These are phyloP conservation scores for Troides aeacus DNA, from an alignment of 2,888 invertebrate species.

Conservation along the genomic window DNA sequence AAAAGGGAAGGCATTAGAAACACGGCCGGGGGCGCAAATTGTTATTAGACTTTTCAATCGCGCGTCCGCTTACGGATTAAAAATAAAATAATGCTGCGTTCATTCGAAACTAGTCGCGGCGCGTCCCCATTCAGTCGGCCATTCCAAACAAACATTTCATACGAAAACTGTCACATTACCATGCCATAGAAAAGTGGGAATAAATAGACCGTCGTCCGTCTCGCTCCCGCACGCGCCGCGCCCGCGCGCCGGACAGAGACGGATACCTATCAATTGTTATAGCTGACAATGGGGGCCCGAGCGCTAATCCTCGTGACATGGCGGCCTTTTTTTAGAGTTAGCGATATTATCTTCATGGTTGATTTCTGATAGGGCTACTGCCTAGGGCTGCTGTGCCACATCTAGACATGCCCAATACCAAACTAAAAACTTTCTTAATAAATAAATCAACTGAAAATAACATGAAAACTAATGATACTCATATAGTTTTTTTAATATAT, in stretches of 20 bases:
- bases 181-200: constrained; percentile 72
- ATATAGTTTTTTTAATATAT: too few relatives aligned
- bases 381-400: constrained; percentile 31
- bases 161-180: constrained; percentile 76
- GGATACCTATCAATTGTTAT: constrained; percentile 70
- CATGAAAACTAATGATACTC: too few relatives aligned
- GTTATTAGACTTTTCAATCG: constrained; percentile 46
- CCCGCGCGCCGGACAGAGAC: constrained; percentile 53
- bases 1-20: constrained; percentile 23
- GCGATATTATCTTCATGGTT: constrained; percentile 60
- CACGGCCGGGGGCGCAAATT: constrained; percentile 39
- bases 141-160: constrained; percentile 75
- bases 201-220: constrained; percentile 63
- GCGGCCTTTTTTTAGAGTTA: constrained; percentile 54
- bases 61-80: constrained; percentile 63
- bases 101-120: constrained; percentile 56
- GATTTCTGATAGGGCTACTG: constrained; percentile 71
- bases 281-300: constrained; percentile 63
- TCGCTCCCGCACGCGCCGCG: constrained; percentile 42
- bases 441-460: too few relatives aligned
- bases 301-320: constrained; percentile 75
- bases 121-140: constrained; percentile 56
- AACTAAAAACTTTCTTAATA: neutral
- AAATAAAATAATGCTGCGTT: constrained; percentile 64
- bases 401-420: neutral